Percentiles rank a stretch among this genome's conserved stretches.
These are phyloP conservation scores for Ptychoptera albimana DNA, from an alignment of 2,888 invertebrate species.

Conservation along the genomic window DNA sequence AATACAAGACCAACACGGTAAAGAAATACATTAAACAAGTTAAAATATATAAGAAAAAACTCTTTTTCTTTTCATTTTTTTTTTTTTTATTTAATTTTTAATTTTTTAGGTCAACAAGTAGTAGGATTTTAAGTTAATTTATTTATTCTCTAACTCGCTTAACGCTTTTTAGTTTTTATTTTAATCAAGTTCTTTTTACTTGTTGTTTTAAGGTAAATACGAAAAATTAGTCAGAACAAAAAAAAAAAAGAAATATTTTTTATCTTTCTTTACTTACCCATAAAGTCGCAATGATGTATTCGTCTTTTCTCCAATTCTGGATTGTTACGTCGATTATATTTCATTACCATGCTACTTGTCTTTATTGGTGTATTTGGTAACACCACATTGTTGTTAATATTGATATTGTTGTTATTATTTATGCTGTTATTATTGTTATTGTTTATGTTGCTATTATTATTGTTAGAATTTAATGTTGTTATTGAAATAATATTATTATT, in stretches of 20 bases:
- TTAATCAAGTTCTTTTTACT: too few relatives aligned
- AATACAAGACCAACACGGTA: too few relatives aligned
- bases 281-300: constrained; percentile 92
- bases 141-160: too few relatives aligned
- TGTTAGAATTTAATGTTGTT: constrained; percentile 8
- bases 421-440: constrained; percentile 7
- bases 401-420: constrained; percentile 9
- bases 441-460: constrained; percentile 8
- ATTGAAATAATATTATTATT: constrained; percentile 7
- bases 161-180: too few relatives aligned
- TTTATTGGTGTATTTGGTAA: constrained; percentile 24
- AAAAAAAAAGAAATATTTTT: too few relatives aligned
- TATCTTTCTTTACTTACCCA: constrained; percentile 42
- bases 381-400: constrained; percentile 11
- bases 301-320: constrained; percentile 90
- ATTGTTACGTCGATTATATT: constrained; percentile 89
- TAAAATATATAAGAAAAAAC: too few relatives aligned
- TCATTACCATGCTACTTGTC: constrained; percentile 30
- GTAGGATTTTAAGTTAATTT: too few relatives aligned
- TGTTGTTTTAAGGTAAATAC: background rate
- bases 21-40: too few relatives aligned
- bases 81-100: too few relatives aligned
- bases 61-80: too few relatives aligned
- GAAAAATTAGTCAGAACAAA: background rate
- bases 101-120: too few relatives aligned